A percentile compares a stretch with the other conserved stretches of the same genome.
Conservation (phyloP, 2,113 vertebrate species). For the Sylvietta virens region DNA sequence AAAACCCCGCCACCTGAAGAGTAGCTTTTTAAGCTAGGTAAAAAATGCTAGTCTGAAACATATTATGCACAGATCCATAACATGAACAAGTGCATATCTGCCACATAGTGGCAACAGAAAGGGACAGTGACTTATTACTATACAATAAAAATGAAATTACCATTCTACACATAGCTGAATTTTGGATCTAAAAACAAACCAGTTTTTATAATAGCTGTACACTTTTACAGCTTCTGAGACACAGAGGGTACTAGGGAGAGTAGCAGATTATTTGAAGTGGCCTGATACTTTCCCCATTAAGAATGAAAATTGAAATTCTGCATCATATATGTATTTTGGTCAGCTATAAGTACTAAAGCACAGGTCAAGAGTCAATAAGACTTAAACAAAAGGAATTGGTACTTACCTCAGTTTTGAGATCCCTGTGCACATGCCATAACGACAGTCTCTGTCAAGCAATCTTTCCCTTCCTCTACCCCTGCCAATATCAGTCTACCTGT, state of each 20-base stretch:
- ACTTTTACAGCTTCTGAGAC: neutral
- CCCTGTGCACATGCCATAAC: neutral
- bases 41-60: neutral
- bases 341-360: neutral
- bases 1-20: neutral
- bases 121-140: neutral
- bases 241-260: neutral
- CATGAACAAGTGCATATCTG: neutral
- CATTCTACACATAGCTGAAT: neutral
- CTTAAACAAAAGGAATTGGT: neutral
- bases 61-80: neutral
- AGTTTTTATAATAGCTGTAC: neutral
- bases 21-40: neutral
- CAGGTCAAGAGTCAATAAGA: neutral
- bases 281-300: neutral
- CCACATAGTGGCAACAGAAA: neutral
- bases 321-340: neutral
- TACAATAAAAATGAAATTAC: neutral
- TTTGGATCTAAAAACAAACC: neutral
- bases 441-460: neutral
- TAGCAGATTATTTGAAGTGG: neutral
- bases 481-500: slow-evolving; percentile 1
- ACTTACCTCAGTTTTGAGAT: neutral
- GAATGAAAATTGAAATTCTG: neutral
- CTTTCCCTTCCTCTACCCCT: neutral